Evolutionary conservation across 2,797 vertebrate species (phyloP), one percentile per base, ranked within the genome.

Genomic region (Hafferia zeledoni): DNA sequence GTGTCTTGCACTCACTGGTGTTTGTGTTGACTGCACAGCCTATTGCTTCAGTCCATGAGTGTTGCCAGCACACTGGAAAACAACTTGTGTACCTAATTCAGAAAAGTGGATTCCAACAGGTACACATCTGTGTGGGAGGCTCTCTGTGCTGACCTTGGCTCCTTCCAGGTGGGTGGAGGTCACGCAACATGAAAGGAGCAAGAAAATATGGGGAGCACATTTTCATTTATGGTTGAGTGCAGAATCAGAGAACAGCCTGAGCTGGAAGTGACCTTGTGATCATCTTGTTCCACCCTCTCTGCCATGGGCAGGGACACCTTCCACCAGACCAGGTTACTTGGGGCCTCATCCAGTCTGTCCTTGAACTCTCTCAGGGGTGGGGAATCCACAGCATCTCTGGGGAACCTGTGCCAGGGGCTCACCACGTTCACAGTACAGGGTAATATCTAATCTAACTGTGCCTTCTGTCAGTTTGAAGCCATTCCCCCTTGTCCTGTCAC

Each of bases 21-120:
- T 24, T 43, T 3, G 16, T 5, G 35, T 2, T 17, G 24, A 24
- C 15, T 8, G 18, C 67, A 10, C 18, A 89, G 69, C 17, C 69
- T 50, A 35, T 20, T 1, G 1, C 15, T 89, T 61, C 1, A 1
- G 39, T 50, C 80, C 1, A 1, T 50, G 22, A 0, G 0, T 17
- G 3, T 5, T 9, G 6, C 16, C 59, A 69, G 59, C 30, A 47
- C 49, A 17, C 9, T 24, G 49, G 61, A 22, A n/a, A 53, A 43
- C n/a, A 30, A 9, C 14, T 8, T 5, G 2, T 3, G 24, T 10
- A 4, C 20, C 64, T 35, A 22, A 35, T 5, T 49, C 28, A 30
- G 46, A 89, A 9, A 23, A 9, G 5, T 4, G 63, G 55, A 28
- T n/a, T 24, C 71, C 56, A 12, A 24, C 11, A 37, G 52, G 19